phyloP scores from a whole-genome alignment of 2,888 invertebrate genomes.

The Aspidiotus rigidus region DNA sequence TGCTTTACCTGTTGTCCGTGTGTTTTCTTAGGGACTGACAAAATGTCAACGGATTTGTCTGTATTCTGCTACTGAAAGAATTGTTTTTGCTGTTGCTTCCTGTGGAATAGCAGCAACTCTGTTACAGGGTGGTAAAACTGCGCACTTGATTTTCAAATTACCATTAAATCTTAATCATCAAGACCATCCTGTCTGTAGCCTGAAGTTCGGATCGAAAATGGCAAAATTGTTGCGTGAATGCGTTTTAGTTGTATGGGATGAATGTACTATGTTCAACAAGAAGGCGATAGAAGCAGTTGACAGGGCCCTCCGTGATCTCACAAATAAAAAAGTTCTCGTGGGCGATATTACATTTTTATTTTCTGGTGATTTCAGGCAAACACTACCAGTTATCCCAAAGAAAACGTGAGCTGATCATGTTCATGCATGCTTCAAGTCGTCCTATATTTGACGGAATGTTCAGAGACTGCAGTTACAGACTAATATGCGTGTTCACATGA shows the following conservation, averaged over 20 bases:
- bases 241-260: slow-evolving; percentile 29
- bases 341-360: slow-evolving; percentile 38
- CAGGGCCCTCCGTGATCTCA: slow-evolving; percentile 35
- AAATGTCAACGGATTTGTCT: too few relatives aligned
- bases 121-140: slow-evolving; percentile 42
- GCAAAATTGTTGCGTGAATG: slow-evolving; percentile 19
- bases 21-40: too few relatives aligned
- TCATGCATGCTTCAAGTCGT: slow-evolving; percentile 1
- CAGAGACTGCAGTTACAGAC: slow-evolving; percentile 35
- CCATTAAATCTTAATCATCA: slow-evolving; percentile 38
- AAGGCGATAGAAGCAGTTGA: slow-evolving; percentile 38
- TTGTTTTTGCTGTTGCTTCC: slow-evolving; percentile 43
- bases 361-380: not conserved
- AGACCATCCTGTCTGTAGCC: slow-evolving; percentile 6
- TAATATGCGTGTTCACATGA: slow-evolving; percentile 40
- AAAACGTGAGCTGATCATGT: not conserved
- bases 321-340: slow-evolving; percentile 35
- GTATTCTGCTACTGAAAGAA: too few relatives aligned
- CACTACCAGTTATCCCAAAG: not conserved
- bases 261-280: slow-evolving; percentile 35
- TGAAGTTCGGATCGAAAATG: slow-evolving; percentile 13
- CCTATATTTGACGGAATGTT: not conserved
- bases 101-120: slow-evolving; percentile 45
- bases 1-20: too few relatives aligned
- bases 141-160: slow-evolving; percentile 43